Conservation (phyloP, 2,888 invertebrate species). For the Oligia fasciuncula region DNA sequence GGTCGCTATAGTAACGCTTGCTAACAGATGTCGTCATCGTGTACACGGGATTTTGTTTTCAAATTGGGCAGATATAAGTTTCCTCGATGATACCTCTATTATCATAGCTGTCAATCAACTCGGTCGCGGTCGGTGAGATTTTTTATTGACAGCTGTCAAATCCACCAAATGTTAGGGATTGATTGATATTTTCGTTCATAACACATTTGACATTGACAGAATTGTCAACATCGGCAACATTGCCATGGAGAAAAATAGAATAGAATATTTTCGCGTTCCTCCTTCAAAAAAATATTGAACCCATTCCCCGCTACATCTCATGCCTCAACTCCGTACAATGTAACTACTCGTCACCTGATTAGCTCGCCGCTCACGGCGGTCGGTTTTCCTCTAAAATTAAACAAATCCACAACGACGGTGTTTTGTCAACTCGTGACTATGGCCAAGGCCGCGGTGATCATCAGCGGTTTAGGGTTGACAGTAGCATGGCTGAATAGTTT, state of each 20-base stretch:
- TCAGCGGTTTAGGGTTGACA: conserved; percentile 74
- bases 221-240: no score
- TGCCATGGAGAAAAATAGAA: no score
- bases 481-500: neutral
- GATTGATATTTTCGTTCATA: neutral
- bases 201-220: no score
- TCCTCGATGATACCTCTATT: no score
- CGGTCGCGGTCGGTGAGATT: no score
- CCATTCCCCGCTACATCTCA: conserved; percentile 27
- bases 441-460: conserved; percentile 78
- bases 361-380: conserved; percentile 76
- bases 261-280: neutral
- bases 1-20: no score
- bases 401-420: conserved; percentile 79
- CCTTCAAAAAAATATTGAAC: neutral
- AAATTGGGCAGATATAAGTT: no score
- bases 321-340: conserved; percentile 24
- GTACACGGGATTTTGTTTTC: no score
- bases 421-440: conserved; percentile 87
- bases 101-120: neutral
- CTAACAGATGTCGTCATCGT: no score
- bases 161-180: neutral
- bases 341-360: conserved; percentile 72
- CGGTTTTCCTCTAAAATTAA: conserved; percentile 83
- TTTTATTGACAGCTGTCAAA: no score